A percentile compares a stretch with the other conserved stretches of the same genome.
Conservation (phyloP, 2,113 vertebrate species). For the Tragelaphus strepsiceros region DNA sequence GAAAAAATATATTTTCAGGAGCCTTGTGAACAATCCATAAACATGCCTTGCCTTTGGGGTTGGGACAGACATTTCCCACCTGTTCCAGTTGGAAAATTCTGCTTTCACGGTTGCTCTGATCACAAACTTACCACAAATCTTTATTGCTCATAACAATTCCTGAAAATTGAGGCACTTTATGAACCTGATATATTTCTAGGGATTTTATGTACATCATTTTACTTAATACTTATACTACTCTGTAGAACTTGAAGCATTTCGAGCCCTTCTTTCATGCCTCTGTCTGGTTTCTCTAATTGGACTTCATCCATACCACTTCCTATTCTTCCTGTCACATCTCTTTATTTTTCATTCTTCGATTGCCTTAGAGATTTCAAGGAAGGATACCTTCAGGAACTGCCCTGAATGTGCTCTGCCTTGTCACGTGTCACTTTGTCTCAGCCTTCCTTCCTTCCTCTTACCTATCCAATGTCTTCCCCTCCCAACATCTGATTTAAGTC, state of each 20-base stretch:
- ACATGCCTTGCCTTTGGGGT: background rate
- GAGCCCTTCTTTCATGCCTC: background rate
- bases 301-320: background rate
- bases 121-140: background rate
- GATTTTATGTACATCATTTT: background rate
- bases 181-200: background rate
- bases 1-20: background rate
- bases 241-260: background rate
- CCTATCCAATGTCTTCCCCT: background rate
- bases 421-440: background rate
- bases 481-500: background rate
- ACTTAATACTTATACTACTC: background rate
- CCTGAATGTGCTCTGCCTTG: background rate
- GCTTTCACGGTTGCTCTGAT: background rate
- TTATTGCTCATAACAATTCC: background rate
- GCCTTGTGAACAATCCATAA: background rate
- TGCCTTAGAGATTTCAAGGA: background rate
- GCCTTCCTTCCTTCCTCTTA: background rate
- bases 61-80: background rate
- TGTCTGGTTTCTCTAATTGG: background rate
- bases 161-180: background rate
- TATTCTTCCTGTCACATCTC: background rate
- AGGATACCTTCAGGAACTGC: fast-evolving
- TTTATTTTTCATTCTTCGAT: background rate
- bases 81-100: background rate